Conservation (phyloP, 2,797 vertebrate genomes). For the Urophycis tenuis region DNA sequence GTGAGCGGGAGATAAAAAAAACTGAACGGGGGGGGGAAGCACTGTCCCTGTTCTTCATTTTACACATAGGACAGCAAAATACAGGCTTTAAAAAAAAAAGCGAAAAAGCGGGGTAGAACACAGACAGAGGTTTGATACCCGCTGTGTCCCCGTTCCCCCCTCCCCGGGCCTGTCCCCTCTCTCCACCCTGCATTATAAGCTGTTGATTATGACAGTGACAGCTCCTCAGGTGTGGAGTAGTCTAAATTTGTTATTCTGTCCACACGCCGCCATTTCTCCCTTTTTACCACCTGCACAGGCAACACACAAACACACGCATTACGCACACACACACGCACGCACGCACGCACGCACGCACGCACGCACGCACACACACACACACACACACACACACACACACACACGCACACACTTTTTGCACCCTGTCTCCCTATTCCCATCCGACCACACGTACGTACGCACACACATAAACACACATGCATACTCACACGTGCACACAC, state of each 20-base stretch:
- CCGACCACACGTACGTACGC: slow-evolving; percentile 24
- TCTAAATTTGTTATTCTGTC: slow-evolving; percentile 67
- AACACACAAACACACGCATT: slow-evolving; percentile 3
- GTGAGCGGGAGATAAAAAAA: slow-evolving; percentile 8
- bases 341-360: slow-evolving; percentile 25
- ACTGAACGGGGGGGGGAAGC: too few relatives aligned
- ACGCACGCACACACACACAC: slow-evolving; percentile 10
- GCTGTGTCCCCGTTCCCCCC: slow-evolving; percentile 55
- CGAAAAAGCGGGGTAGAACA: slow-evolving; percentile 45
- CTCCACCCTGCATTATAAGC: slow-evolving; percentile 65
- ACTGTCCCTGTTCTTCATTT: background rate
- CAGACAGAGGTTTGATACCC: slow-evolving; percentile 53
- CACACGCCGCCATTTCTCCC: slow-evolving; percentile 58
- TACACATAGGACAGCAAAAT: slow-evolving; percentile 8
- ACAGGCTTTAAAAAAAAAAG: slow-evolving; percentile 31
- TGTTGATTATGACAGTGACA: slow-evolving; percentile 67
- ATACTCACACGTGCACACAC: background rate
- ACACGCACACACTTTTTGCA: slow-evolving; percentile 15
- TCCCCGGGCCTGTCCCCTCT: slow-evolving; percentile 30
- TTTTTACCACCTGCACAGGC: slow-evolving; percentile 40
- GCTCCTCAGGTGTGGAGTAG: slow-evolving; percentile 67
- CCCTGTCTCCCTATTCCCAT: too few relatives aligned
- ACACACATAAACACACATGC: slow-evolving; percentile 7
- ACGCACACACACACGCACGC: slow-evolving; percentile 15
- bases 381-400: slow-evolving; percentile 10